Evolutionary conservation across 2,797 vertebrate species (phyloP).

Genomic region (Eulemur albifrons): DNA sequence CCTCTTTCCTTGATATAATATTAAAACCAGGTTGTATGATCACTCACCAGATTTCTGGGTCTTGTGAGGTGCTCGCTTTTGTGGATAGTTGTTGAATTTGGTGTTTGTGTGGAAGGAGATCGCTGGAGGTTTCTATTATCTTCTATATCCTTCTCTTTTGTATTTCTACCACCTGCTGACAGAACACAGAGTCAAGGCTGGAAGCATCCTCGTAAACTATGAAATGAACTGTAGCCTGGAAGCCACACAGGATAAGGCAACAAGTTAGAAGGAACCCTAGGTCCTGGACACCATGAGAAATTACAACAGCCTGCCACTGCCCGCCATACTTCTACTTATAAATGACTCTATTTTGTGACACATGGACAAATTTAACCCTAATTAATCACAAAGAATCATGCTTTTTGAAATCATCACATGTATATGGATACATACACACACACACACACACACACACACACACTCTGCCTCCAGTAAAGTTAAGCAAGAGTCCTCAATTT

Average conservation of each 20-base stretch:
- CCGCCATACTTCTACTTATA: not conserved
- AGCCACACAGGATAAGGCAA: not conserved
- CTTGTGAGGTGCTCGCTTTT: too few species aligned
- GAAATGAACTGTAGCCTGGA: not conserved
- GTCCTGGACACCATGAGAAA: not conserved
- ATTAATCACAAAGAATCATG: not conserved
- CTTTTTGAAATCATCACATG: not conserved
- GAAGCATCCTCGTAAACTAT: not conserved
- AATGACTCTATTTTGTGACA: not conserved
- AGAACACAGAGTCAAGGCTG: not conserved
- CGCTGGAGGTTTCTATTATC: too few species aligned
- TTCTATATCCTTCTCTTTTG: not conserved
- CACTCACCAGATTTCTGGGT: too few species aligned
- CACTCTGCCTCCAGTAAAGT: not conserved
- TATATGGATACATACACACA: not conserved
- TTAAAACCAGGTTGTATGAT: too few species aligned
- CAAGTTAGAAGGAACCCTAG: not conserved
- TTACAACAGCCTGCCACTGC: not conserved
- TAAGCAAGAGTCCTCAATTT: not conserved
- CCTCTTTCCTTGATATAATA: too few species aligned
- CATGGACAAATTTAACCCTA: not conserved
- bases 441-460: not conserved
- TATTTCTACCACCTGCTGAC: not conserved
- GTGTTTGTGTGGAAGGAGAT: too few species aligned
- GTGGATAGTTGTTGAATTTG: too few species aligned